These are phyloP conservation scores for Eupithecia insigniata DNA, from an alignment of 2,888 invertebrate species.

Conservation along the genomic window DNA sequence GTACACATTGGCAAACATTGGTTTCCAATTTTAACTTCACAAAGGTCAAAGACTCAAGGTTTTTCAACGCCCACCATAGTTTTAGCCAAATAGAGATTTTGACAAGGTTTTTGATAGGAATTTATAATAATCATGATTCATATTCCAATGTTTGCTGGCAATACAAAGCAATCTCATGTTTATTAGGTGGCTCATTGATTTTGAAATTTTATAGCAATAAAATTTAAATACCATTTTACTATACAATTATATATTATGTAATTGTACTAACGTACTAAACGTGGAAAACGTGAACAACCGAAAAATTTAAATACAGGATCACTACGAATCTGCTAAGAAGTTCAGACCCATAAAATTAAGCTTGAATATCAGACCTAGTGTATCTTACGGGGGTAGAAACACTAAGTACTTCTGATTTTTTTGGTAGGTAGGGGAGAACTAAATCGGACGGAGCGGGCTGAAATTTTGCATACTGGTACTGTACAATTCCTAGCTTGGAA, in stretches of 20 bases:
- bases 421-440: too few relatives aligned
- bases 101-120: constrained; percentile 14
- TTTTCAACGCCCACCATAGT: constrained; percentile 26
- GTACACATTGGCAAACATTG: constrained; percentile 13
- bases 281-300: too few relatives aligned
- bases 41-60: constrained; percentile 31
- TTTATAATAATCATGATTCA: constrained; percentile 13
- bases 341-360: background rate
- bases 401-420: too few relatives aligned
- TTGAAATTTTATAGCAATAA: too few relatives aligned
- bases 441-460: too few relatives aligned
- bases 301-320: background rate
- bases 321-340: background rate
- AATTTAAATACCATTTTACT: background rate
- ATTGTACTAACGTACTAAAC: too few relatives aligned
- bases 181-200: background rate
- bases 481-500: too few relatives aligned
- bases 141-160: background rate
- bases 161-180: background rate
- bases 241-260: too few relatives aligned
- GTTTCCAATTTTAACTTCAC: constrained; percentile 20
- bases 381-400: too few relatives aligned
- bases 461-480: too few relatives aligned
- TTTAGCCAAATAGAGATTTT: constrained; percentile 17
- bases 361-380: background rate